Base-by-base conservation (phyloP, 2,113 vertebrate genomes). In the Microtus montanus region DNA sequence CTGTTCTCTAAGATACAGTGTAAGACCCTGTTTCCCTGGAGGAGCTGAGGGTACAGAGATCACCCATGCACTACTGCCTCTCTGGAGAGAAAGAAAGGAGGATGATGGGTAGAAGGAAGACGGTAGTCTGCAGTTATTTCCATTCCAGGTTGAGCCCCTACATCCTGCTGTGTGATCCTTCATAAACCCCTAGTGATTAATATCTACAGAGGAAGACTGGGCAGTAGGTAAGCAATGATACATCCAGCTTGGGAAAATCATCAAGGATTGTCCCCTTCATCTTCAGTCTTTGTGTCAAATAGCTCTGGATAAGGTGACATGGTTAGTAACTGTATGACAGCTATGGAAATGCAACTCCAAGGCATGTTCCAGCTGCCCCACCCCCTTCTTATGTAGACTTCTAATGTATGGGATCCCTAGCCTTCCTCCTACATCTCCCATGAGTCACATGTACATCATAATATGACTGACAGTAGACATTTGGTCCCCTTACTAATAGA, bases 361-460 rank as follows among this genome's bases (percentile, higher is more conserved):
- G 61, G 17, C 22, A 70, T 74, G 19, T 26, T 14, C 33, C 17
- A 5, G 30, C 54, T 47, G 4, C 38, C 35, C 19, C 24, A n/a
- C 12, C 4, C 22, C 13, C 24, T 0, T 44, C 4, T 58, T 30
- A n/a, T n/a, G n/a, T 66, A 35, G 54, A 44, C 15, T 17, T 35
- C 41, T 63, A 4, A 4, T 13, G 24, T 30, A 1, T 9, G 11
- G 41, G 75, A 71, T 7, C 2, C 2, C 47, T 3, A 11, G 0
- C 17, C n/a, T 33, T 38, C 17, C 64, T 33, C 28, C 4, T 30
- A 7, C 44, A 13, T 68, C 41, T 44, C 38, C 35, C 28, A 74
- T 10, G 24, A 30, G 10, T 47, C 38, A 58, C 4, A 1, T 30
- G 54, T 13, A 41, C 26, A 20, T 5, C 49, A 26, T 9, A 82